Conservation (phyloP, 1,140 invertebrate genomes). For the Papilio polyxenes region DNA sequence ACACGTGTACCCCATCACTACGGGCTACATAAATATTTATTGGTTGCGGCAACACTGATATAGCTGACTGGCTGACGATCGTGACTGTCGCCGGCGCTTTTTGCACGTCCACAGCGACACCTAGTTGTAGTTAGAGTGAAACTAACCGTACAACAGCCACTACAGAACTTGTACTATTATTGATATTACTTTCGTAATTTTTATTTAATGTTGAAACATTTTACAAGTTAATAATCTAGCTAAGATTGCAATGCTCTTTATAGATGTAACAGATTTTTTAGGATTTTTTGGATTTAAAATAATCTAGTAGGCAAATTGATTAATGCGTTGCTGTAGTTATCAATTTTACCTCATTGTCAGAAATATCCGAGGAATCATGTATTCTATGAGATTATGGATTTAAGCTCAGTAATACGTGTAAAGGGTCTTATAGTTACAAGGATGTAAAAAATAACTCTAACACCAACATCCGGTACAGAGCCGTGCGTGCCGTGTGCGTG, state of each 20-base stretch:
- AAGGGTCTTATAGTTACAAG: neutral
- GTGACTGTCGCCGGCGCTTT: conserved; percentile 34
- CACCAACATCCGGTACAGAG: conserved; percentile 55
- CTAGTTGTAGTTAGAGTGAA: conserved; percentile 10
- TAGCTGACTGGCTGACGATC: neutral
- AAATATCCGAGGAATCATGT: too few species aligned
- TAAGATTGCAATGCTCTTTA: neutral
- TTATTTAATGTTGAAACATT: neutral
- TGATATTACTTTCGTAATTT: conserved; percentile 7
- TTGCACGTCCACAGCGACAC: conserved; percentile 22
- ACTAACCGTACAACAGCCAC: neutral
- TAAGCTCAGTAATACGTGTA: neutral
- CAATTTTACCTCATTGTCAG: neutral
- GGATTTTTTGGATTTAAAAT: too few species aligned
- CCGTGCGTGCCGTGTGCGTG: conserved; percentile 52
- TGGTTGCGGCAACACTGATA: neutral
- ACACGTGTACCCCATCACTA: conserved; percentile 24
- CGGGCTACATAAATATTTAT: conserved; percentile 26
- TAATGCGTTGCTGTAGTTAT: neutral
- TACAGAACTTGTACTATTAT: neutral
- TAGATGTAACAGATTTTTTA: too few species aligned
- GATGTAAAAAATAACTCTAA: conserved; percentile 42
- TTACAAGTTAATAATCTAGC: neutral
- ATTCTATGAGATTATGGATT: neutral
- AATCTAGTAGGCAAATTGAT: too few species aligned